These are phyloP conservation scores for Odontomyia ornata DNA, from an alignment of 2,888 invertebrate species.

Conservation along the genomic window DNA sequence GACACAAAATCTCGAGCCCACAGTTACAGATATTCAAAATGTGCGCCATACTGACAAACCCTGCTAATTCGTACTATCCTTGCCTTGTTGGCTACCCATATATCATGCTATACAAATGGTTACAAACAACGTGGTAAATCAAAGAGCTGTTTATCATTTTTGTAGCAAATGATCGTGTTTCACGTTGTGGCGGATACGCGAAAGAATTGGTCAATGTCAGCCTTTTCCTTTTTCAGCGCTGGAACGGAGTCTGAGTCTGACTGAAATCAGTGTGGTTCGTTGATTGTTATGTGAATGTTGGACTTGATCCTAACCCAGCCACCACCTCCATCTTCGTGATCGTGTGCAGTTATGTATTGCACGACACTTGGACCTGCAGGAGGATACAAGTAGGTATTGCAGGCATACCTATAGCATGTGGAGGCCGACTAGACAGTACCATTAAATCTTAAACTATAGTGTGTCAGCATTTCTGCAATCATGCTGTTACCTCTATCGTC, in stretches of 20 bases:
- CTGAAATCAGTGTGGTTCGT: neutral
- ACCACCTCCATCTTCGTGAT: constrained; percentile 31
- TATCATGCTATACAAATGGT: constrained; percentile 8
- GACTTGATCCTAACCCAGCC: constrained; percentile 9
- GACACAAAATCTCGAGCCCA: constrained; percentile 10
- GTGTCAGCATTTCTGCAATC: constrained; percentile 37
- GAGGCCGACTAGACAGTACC: constrained; percentile 41
- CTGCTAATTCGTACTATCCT: neutral
- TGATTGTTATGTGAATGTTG: constrained; percentile 2
- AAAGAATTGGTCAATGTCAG: constrained; percentile 26
- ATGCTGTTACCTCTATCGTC: constrained; percentile 31
- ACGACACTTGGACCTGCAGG: neutral
- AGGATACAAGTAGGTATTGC: neutral
- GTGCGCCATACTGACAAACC: constrained; percentile 13
- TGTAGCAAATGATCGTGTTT: constrained; percentile 46
- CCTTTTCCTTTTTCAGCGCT: neutral
- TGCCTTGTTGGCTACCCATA: neutral
- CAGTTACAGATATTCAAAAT: constrained; percentile 11
- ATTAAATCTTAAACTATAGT: constrained; percentile 42
- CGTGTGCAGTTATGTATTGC: neutral
- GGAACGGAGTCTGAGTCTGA: neutral
- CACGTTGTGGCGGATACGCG: constrained; percentile 27
- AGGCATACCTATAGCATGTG: neutral
- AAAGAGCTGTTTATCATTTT: constrained; percentile 47
- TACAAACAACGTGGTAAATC: constrained; percentile 29